phyloP scores from a whole-genome alignment of 2,113 vertebrate species.

The Daubentonia madagascariensis region DNA sequence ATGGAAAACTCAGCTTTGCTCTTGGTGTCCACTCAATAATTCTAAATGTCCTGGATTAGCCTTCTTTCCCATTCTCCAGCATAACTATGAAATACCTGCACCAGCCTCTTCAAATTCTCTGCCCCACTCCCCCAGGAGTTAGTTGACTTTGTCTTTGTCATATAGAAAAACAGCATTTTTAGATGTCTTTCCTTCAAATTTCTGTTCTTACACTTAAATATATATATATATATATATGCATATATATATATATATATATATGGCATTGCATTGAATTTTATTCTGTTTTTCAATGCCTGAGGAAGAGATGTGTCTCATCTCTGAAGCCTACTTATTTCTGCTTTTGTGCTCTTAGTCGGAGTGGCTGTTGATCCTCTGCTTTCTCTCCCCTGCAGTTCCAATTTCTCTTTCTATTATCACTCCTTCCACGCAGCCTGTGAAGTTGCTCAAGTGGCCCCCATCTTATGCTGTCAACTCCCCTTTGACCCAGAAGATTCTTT shows the following conservation, averaged over 20 bases:
- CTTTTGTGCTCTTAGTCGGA: not conserved
- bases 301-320: not conserved
- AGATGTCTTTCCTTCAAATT: not conserved
- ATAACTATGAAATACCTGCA: rapidly evolving
- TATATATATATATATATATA: not conserved
- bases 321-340: not conserved
- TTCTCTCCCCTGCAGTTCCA: not conserved
- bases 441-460: not conserved
- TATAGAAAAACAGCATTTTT: not conserved
- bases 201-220: not conserved
- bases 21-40: not conserved
- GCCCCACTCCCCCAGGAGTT: not conserved
- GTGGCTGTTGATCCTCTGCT: not conserved
- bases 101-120: not conserved
- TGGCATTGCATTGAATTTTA: not conserved
- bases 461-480: not conserved
- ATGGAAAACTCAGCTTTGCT: not conserved
- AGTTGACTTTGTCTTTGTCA: not conserved
- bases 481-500: not conserved
- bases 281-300: not conserved
- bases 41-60: not conserved
- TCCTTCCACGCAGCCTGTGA: not conserved
- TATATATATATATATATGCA: not conserved
- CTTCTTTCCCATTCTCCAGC: not conserved
- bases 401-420: not conserved